These are phyloP conservation scores for Cerastis leucographa DNA, from an alignment of 2,888 invertebrate genomes.

Conservation along the genomic window DNA sequence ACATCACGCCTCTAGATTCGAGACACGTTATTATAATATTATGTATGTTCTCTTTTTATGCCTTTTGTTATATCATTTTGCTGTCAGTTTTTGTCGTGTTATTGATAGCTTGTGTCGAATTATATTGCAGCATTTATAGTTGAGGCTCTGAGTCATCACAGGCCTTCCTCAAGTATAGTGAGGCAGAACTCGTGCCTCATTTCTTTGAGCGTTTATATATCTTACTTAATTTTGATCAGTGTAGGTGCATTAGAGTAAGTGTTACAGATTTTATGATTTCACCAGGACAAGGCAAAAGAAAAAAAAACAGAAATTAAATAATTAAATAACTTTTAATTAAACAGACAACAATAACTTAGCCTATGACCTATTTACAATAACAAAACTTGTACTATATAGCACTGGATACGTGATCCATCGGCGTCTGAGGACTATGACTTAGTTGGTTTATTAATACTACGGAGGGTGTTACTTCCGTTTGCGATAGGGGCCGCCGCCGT, in stretches of 20 bases:
- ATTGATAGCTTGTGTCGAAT: conserved; percentile 33
- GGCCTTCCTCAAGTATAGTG: not conserved
- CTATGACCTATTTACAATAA: conserved; percentile 82
- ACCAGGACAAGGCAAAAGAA: conserved; percentile 24
- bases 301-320: conserved; percentile 27
- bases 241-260: not conserved
- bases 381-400: conserved; percentile 76
- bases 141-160: conserved; percentile 6
- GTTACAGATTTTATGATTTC: not conserved
- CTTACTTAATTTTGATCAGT: not conserved
- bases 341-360: conserved; percentile 84
- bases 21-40: conserved; percentile 20
- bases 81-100: conserved; percentile 25
- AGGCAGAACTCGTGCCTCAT: not conserved
- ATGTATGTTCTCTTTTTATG: conserved; percentile 19
- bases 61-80: conserved; percentile 14
- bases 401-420: conserved; percentile 67
- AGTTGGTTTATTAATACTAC: conserved; percentile 75
- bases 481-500: conserved; percentile 88
- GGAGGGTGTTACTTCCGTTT: conserved; percentile 74
- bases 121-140: not conserved
- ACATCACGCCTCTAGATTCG: conserved; percentile 35
- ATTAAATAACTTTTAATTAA: conserved; percentile 77
- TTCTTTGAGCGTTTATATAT: not conserved
- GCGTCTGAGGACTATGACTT: conserved; percentile 82